phyloP scores from a whole-genome alignment of 30 jellyfish, hydroid and myxozoan species.

The Pelagia noctiluca region DNA sequence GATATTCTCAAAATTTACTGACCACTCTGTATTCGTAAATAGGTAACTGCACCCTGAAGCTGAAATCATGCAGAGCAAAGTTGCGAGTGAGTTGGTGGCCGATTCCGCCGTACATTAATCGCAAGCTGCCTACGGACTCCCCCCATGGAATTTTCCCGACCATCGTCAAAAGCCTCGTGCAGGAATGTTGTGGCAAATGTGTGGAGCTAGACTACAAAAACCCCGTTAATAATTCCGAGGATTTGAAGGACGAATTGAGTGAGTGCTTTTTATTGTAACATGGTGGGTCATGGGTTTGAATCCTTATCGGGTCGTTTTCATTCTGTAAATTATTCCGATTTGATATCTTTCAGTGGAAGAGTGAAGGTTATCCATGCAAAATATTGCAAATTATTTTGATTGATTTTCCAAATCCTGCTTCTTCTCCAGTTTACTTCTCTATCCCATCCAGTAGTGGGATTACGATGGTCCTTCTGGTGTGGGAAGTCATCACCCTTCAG shows the following conservation, averaged over 20 bases:
- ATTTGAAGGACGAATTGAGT: slow-evolving; percentile 88
- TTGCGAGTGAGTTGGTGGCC: slow-evolving; percentile 86
- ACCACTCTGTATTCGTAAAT: neutral
- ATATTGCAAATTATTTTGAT: no score
- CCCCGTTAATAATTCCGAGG: slow-evolving; percentile 81
- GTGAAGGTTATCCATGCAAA: no score
- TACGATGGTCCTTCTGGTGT: no score
- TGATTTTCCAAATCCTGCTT: no score
- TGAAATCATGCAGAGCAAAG: slow-evolving; percentile 49
- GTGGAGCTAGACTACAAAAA: slow-evolving; percentile 65
- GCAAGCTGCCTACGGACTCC: neutral
- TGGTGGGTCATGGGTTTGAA: no score
- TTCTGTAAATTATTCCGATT: no score
- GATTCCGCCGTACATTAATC: slow-evolving; percentile 81
- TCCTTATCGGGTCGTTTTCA: no score
- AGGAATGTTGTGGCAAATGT: slow-evolving; percentile 94
- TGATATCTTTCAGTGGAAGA: no score
- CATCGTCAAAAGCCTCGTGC: slow-evolving; percentile 61
- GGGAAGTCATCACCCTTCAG: no score
- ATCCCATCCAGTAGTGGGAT: no score
- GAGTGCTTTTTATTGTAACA: slow-evolving; percentile 6
- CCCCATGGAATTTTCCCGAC: slow-evolving; percentile 77
- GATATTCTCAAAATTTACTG: neutral
- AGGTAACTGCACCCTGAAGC: slow-evolving; percentile 54
- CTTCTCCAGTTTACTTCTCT: no score